A percentile compares a stretch with the other conserved stretches of the same genome.
Evolutionary conservation across 2,797 vertebrate genomes (phyloP).

Genomic region (Tenualosa thibaudeaui): DNA sequence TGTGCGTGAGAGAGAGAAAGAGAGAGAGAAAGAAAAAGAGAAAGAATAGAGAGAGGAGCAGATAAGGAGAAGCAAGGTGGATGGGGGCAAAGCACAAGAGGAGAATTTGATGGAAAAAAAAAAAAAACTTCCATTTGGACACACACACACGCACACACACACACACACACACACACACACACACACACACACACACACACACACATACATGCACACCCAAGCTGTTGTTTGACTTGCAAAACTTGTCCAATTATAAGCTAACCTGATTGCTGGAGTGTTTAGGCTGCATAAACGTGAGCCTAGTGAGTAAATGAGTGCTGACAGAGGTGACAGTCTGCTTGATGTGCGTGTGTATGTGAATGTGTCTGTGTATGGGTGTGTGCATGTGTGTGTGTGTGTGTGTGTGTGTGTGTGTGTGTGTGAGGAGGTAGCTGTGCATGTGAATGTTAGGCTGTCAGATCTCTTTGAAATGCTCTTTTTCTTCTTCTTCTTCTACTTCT

Average conservation of each 20-base stretch:
- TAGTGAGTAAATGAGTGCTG: not conserved
- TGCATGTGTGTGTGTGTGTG: not conserved
- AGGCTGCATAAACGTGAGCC: not conserved
- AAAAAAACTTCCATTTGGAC: not conserved
- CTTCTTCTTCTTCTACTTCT: too few species aligned
- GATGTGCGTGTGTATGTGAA: not conserved
- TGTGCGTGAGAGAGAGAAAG: not conserved
- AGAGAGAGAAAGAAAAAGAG: not conserved
- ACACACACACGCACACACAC: not conserved
- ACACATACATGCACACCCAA: not conserved
- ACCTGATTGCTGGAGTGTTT: not conserved
- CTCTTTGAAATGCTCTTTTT: not conserved
- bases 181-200: not conserved
- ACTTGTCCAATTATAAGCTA: conserved; percentile 20
- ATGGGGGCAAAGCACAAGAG: not conserved
- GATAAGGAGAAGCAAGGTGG: not conserved
- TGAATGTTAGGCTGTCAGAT: not conserved
- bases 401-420: not conserved
- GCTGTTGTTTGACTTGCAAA: conserved; percentile 20
- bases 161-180: not conserved
- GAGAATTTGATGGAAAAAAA: not conserved
- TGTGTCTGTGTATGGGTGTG: not conserved
- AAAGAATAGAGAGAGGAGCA: not conserved
- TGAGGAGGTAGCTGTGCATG: not conserved
- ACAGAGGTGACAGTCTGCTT: not conserved